Percentiles rank a stretch among this genome's conserved stretches.
These are phyloP conservation scores for Sisor rabdophorus DNA, from an alignment of 2,113 vertebrate species.

Conservation along the genomic window DNA sequence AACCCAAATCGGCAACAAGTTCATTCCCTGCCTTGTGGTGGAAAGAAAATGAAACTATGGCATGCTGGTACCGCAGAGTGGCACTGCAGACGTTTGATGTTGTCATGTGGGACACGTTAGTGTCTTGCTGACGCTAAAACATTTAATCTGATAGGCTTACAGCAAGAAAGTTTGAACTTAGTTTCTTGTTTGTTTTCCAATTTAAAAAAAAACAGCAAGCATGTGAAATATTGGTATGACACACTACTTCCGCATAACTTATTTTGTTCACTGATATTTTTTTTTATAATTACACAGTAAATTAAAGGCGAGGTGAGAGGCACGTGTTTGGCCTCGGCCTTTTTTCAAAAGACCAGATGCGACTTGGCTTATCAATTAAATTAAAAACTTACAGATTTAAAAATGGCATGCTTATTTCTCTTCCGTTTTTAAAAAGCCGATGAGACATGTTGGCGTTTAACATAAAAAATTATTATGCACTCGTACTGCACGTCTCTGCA, in stretches of 20 bases:
- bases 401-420: slow-evolving; percentile 16
- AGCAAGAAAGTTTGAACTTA: slow-evolving; percentile 14
- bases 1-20: slow-evolving; percentile 53
- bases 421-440: slow-evolving; percentile 38
- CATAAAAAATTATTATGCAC: slow-evolving; percentile 6
- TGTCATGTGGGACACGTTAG: slow-evolving; percentile 51
- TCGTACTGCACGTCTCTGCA: slow-evolving; percentile 52
- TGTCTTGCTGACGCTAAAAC: slow-evolving; percentile 30
- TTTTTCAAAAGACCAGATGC: slow-evolving; percentile 10
- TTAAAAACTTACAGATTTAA: slow-evolving; percentile 13
- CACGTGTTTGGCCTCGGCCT: not conserved
- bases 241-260: not conserved
- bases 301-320: not conserved
- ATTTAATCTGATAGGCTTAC: slow-evolving; percentile 35
- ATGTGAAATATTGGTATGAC: too few relatives aligned
- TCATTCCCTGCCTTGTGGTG: slow-evolving; percentile 55
- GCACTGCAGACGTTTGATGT: slow-evolving; percentile 47
- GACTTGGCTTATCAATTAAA: slow-evolving; percentile 33
- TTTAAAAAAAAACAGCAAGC: not conserved
- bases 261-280: not conserved
- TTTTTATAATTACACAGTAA: not conserved
- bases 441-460: slow-evolving; percentile 38
- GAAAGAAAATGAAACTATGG: slow-evolving; percentile 45
- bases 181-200: too few relatives aligned
- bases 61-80: slow-evolving; percentile 40